These are phyloP conservation scores for Parnassius orleans DNA, from an alignment of 2,888 invertebrate genomes.

Conservation along the genomic window DNA sequence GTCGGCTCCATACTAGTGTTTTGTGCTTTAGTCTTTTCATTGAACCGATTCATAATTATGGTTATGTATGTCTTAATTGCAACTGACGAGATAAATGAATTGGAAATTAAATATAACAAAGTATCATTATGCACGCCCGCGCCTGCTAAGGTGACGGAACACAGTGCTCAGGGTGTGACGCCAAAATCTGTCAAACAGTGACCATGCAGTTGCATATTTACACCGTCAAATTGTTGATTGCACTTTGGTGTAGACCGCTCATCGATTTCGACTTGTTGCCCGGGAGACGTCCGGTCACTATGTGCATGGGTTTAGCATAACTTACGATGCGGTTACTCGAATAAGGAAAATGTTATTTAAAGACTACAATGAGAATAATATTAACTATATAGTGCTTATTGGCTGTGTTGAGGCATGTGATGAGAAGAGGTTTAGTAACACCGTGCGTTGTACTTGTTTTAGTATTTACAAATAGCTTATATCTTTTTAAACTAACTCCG, in stretches of 20 bases:
- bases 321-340: slow-evolving; percentile 78
- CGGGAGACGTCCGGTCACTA: slow-evolving; percentile 64
- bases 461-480: slow-evolving; percentile 74
- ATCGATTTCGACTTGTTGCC: slow-evolving; percentile 50
- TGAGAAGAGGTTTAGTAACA: slow-evolving; percentile 80
- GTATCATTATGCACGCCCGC: slow-evolving; percentile 53
- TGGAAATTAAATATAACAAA: not conserved
- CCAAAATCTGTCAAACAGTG: slow-evolving; percentile 80
- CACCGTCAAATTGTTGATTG: slow-evolving; percentile 59
- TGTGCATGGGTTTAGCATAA: slow-evolving; percentile 80
- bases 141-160: slow-evolving; percentile 76
- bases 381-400: slow-evolving; percentile 79
- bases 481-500: slow-evolving; percentile 24
- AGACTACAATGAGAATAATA: slow-evolving; percentile 77
- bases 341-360: slow-evolving; percentile 77
- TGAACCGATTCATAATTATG: too few species aligned
- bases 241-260: slow-evolving; percentile 51
- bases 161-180: slow-evolving; percentile 80
- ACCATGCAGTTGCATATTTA: slow-evolving; percentile 80
- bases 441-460: slow-evolving; percentile 73
- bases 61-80: not conserved
- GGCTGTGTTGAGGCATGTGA: slow-evolving; percentile 80
- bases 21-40: slow-evolving; percentile 21
- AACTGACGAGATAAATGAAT: not conserved
- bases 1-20: slow-evolving; percentile 20